phyloP scores from a whole-genome alignment of 2,113 vertebrate species.

The Chitala chitala region DNA sequence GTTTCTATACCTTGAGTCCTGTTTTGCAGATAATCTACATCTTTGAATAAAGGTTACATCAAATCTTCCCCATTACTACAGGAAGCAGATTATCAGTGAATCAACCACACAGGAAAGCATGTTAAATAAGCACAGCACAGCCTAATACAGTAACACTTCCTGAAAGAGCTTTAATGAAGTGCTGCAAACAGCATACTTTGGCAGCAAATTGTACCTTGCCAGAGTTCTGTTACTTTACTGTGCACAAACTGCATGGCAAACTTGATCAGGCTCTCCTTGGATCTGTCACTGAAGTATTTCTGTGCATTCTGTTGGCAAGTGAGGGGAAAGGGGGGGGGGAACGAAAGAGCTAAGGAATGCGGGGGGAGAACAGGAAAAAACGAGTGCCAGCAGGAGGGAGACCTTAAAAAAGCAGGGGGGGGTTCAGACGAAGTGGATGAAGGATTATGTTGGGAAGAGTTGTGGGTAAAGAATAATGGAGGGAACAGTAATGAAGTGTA shows the following conservation, averaged over 20 bases:
- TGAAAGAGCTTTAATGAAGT: too few relatives aligned
- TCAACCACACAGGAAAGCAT: neutral
- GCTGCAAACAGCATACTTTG: neutral
- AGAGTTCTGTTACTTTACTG: slow-evolving; percentile 77
- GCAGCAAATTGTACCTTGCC: slow-evolving; percentile 72
- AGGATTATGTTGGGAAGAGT: neutral
- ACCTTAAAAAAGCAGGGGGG: too few relatives aligned
- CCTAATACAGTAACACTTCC: too few relatives aligned
- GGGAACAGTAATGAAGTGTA: neutral
- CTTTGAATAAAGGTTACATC: too few relatives aligned
- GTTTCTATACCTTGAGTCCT: too few relatives aligned
- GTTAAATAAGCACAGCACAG: neutral
- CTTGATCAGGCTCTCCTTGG: slow-evolving; percentile 70
- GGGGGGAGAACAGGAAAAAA: slow-evolving; percentile 36
- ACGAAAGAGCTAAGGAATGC: slow-evolving; percentile 64
- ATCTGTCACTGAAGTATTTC: slow-evolving; percentile 82
- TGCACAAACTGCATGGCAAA: slow-evolving; percentile 89
- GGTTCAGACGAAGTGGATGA: slow-evolving; percentile 38
- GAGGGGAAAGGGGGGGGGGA: slow-evolving; percentile 52
- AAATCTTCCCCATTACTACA: neutral
- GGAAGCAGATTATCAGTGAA: neutral
- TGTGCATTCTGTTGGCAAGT: slow-evolving; percentile 68
- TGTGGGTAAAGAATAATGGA: neutral
- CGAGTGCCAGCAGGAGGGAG: slow-evolving; percentile 13
- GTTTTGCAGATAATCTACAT: too few relatives aligned